Evolutionary conservation across 1,140 invertebrate genomes (phyloP), one percentile per base, ranked within the genome.

Genomic region (Onthophagus taurus): DNA sequence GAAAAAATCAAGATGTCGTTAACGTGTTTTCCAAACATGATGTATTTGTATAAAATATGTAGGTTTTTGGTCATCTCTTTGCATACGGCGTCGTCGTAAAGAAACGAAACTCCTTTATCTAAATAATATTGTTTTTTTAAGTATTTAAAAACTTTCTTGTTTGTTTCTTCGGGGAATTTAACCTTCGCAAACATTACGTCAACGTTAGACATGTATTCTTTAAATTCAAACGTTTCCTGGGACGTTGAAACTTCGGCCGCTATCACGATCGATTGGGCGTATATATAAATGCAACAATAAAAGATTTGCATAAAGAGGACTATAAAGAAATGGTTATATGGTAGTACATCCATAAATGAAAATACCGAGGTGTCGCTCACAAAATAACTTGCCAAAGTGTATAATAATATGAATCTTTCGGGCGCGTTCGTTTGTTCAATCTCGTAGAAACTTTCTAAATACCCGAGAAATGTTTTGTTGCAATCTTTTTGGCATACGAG

Each of bases 151-250:
- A 41, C 14, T 12, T 14, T 41, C 8, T 16, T 41, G 7, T 41
- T 16, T 1, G 17, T 16, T 8, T 11, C 17, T n/a, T 4, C 7
- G 14, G 21, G 16, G 12, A 26, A 41, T 13, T 41, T 29, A 14
- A 41, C 24, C 14, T 41, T 41, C 21, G 17, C 14, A 21, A 29
- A 26, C 21, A 41, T 29, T 9, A 29, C 24, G 4, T 19, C 21
- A 9, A 41, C 29, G 38, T 12, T 41, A 9, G 38, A 29, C 13
- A 41, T 24, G 8, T 26, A 41, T 29, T 41, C 38, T 29, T 41
- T 41, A 17, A 41, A 41, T 17, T 41, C 38, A 8, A 26, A 24
- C 38, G 24, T 41, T 13, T 41, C 38, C 24, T 41, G 38, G 4
- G 24, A 24, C 6, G 24, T 41, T 2, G 29, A 21, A 6, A 24